Base-by-base conservation (phyloP, 2,888 invertebrate species). In the Ligdia adustata region DNA sequence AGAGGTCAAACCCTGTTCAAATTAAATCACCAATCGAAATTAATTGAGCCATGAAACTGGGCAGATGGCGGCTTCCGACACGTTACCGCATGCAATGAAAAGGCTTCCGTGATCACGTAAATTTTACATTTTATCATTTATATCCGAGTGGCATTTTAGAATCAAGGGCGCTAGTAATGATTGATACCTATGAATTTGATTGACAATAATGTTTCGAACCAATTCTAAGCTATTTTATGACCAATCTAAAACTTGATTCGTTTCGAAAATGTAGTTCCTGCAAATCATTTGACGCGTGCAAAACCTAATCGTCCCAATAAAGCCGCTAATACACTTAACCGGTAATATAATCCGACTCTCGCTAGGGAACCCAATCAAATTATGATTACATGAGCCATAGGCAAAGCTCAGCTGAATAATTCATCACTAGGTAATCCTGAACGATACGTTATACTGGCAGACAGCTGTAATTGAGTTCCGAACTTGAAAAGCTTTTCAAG, bases 21-120 rank as follows among this genome's bases (percentile, higher is more conserved):
- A 75, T 76, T 74, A 68, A 71, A 71, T 61, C 69, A 69, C 58
- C 68, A 68, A 72, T 72, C 73, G 59, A 66, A 72, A 77, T 77
- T 77, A 77, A 79, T 75, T 76, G 72, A 69, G 64, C 67, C 70
- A 67, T 74, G 67, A 69, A 75, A 75, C 55, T 62, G 65, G 59
- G 51, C 44, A 48, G 55, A 52, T 52, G 52, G 56, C 42, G 48
- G 55, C 40, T 58, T 24, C 49, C 57, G 48, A 62, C 56, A 60
- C 60, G 61, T 55, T 52, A 44, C 60, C 47, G 63, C 58, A 51
- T 60, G 63, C 63, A 62, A 65, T 67, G 64, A 57, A 46, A 40
- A 43, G 40, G 57, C 40, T 53, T 41, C 51, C 14, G 46, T 47
- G 53, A 41, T 49, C 55, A 47, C 40, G 16, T 53, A 45, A 53